Base-by-base conservation (phyloP, 2,113 vertebrate species). In the Gambusia holbrooki region DNA sequence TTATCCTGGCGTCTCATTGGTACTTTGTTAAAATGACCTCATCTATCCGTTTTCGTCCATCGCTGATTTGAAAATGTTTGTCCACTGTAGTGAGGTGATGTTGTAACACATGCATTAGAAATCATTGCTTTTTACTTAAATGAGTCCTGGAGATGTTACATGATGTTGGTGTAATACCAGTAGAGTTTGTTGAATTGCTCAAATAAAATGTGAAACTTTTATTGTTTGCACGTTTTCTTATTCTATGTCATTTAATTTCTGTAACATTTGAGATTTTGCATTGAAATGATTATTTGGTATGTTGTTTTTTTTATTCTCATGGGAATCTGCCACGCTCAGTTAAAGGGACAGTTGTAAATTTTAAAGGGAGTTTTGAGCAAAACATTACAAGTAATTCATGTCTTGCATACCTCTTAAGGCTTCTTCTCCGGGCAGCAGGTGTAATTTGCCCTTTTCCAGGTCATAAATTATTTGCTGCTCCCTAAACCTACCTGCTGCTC, bases 131-230 rank as follows among this genome's bases (percentile, higher is more conserved):
- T 54, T 54, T 54, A 25, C 51, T 25, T 54, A 19, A 54, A 54
- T 5, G 7, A 58, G 8, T 58, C 17, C 51, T 32, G 66, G 62
- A 60, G 60, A n/a, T 60, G 66, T 76, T 74, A 29, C 17, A 15
- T 77, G 67, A 30, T 71, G 30, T 63, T 19, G 1, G 30, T 77
- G 61, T 85, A 58, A 71, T 77, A 29, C 25, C 33, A 62, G 81
- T 66, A 30, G 33, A 14, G 54, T 79, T 35, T 63, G 25, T 7
- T 37, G 66, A 72, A 28, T 51, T 76, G 28, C 30, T 58, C 25
- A n/a, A 58, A 58, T 58, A 58, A 58, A 58, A 8, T 10, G 25
- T 58, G 25, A 58, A 8, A 2, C 51, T 58, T 58, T 58, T 10
- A n/a, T n/a, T 58, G 1, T 10, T 58, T n/a, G 51, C 25, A 58